phyloP scores from a whole-genome alignment of 1,140 invertebrate genomes.

The Venturia canescens region DNA sequence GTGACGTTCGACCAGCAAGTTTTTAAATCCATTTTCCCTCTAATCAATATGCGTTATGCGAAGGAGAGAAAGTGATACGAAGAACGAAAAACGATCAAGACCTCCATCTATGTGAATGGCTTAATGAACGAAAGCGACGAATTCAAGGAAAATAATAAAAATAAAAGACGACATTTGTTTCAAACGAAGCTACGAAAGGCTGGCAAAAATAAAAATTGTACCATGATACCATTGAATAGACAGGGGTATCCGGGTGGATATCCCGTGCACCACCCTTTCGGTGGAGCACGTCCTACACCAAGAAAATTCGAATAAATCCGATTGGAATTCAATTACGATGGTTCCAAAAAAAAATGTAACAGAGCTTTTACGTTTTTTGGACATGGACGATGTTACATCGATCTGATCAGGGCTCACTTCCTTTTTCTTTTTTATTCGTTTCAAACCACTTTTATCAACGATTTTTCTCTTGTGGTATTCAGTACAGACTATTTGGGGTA shows the following conservation, averaged over 20 bases:
- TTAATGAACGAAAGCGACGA: neutral
- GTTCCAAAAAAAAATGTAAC: neutral
- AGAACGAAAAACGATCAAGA: too few relatives aligned
- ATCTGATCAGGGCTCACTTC: neutral
- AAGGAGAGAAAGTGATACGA: too few relatives aligned
- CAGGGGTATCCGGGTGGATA: slow-evolving; percentile 61
- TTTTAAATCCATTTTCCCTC: neutral
- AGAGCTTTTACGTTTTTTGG: neutral
- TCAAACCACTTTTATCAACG: neutral
- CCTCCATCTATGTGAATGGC: too few relatives aligned
- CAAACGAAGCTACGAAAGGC: slow-evolving; percentile 29
- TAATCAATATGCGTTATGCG: too few relatives aligned
- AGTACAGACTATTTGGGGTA: neutral
- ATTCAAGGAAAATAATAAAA: slow-evolving; percentile 44
- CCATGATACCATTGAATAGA: slow-evolving; percentile 57
- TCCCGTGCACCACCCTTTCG: slow-evolving; percentile 57
- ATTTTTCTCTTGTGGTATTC: neutral
- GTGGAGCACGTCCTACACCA: slow-evolving; percentile 41
- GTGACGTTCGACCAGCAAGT: neutral
- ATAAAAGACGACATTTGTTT: neutral
- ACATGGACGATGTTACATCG: neutral
- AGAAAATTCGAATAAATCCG: slow-evolving; percentile 14
- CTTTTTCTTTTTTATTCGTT: too few relatives aligned
- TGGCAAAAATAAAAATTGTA: slow-evolving; percentile 60
- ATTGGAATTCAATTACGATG: neutral